These are phyloP conservation scores for Lasioglossum leucozonium DNA, from an alignment of 2,888 invertebrate genomes.

Conservation along the genomic window DNA sequence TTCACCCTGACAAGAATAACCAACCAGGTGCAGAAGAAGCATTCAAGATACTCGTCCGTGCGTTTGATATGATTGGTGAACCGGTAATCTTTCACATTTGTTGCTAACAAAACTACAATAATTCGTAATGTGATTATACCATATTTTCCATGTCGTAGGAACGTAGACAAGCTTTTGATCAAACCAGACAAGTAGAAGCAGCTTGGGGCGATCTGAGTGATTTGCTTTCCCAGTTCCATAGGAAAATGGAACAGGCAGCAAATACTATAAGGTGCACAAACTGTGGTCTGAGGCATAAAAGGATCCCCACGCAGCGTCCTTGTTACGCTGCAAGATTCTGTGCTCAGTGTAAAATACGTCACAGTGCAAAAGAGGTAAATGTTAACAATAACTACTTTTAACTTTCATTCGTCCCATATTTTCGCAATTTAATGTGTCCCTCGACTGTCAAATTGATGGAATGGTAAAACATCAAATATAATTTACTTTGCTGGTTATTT, in stretches of 20 bases:
- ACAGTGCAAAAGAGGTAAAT: slow-evolving; percentile 93
- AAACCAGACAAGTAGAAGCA: slow-evolving; percentile 91
- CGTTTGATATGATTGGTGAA: slow-evolving; percentile 97
- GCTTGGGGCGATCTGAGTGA: slow-evolving; percentile 96
- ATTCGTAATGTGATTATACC: background rate
- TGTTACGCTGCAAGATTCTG: slow-evolving; percentile 97
- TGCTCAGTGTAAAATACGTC: slow-evolving; percentile 94
- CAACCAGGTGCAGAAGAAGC: slow-evolving; percentile 98
- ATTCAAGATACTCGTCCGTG: slow-evolving; percentile 97
- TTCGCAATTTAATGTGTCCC: background rate
- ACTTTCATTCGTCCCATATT: too few species aligned
- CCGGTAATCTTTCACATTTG: slow-evolving; percentile 86
- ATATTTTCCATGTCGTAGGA: slow-evolving; percentile 85
- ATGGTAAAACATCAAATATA: too few species aligned
- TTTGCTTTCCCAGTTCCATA: slow-evolving; percentile 94
- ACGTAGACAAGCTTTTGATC: slow-evolving; percentile 90
- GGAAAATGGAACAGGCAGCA: slow-evolving; percentile 97
- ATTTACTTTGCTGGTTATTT: too few species aligned
- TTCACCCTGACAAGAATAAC: slow-evolving; percentile 98
- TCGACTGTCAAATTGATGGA: too few species aligned
- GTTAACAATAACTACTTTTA: background rate
- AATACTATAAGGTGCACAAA: slow-evolving; percentile 98
- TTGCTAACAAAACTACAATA: background rate
- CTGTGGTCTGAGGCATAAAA: slow-evolving; percentile 95
- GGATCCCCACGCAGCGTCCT: slow-evolving; percentile 93